Evolutionary conservation across 1,140 invertebrate genomes (phyloP), one percentile per base, ranked within the genome.

Genomic region (Leucophenga varia): DNA sequence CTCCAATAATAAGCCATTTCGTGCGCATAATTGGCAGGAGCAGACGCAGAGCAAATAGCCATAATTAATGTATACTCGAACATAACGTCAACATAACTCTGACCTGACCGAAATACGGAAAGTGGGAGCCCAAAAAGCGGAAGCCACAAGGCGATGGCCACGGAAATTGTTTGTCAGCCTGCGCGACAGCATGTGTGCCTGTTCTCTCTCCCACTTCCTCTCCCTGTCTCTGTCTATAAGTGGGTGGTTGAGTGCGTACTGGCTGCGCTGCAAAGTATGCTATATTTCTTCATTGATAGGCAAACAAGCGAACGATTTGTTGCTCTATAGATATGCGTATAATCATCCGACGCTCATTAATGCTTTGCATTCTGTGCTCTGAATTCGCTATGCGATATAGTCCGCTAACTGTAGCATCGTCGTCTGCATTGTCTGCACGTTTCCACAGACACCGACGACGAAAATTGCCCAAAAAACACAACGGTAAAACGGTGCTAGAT

Each of bases 21-120:
- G 63, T 65, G 63, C 63, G 56, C 63, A 65, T 65, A 65, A 65
- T 65, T 65, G 63, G 59, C 59, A 53, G 46, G 52, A 51, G 49
- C 58, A 50, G 38, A 51, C 39, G 54, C 46, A 56, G 51, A 67
- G 63, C 54, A 65, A 65, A 65, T 67, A 65, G 63, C 63, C 59
- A 67, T 65, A 65, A 65, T 65, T 65, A 65, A 67, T 65, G 63
- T 65, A 65, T 67, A 67, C 63, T 54, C 52, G 38, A 42, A 25
- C 43, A n/a, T n/a, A 51, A 38, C 40, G 46, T 54, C 36, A 65
- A 59, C 63, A 67, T 67, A 63, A 63, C 58, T 65, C 59, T 67
- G 63, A 65, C 63, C 61, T 64, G 63, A 65, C 52, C 55, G 21
- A 63, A 63, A 63, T 67, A 59, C 55, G 38, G 56, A 12, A 28